Percentiles rank a stretch among this genome's conserved stretches.
Evolutionary conservation across 92 coral and sea anemone genomes (phyloP).

Genomic region (Palythoa caribaeorum): DNA sequence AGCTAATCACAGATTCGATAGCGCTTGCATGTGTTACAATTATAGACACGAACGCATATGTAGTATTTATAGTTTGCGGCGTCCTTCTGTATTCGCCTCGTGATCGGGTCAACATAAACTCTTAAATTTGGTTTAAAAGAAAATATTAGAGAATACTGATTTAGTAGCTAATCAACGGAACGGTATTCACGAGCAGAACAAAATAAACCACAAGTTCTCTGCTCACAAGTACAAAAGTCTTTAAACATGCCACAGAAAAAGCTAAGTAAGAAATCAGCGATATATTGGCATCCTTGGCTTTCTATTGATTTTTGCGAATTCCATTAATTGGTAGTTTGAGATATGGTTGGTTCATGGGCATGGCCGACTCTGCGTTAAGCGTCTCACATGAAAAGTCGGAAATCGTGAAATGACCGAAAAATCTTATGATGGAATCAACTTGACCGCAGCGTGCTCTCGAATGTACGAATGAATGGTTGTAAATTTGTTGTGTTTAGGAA

Average conservation of each 20-base stretch:
- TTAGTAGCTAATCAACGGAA: not conserved
- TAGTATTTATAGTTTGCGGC: conserved; percentile 49
- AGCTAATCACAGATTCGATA: conserved; percentile 50
- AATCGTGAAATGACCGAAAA: conserved; percentile 15
- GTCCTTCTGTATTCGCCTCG: conserved; percentile 35
- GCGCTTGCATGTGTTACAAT: conserved; percentile 55
- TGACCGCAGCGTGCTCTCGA: conserved; percentile 4
- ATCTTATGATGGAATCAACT: not conserved
- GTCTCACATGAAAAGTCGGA: not conserved
- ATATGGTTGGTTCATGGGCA: not conserved
- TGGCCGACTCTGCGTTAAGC: not conserved
- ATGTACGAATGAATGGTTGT: conserved; percentile 14
- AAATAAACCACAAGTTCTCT: not conserved
- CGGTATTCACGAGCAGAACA: not conserved
- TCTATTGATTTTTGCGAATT: conserved; percentile 1
- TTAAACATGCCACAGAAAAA: not conserved
- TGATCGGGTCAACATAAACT: conserved; percentile 36
- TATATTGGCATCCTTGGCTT: conserved; percentile 6
- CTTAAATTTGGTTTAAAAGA: conserved; percentile 19
- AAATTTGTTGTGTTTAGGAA: not conserved
- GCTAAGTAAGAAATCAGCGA: conserved; percentile 1
- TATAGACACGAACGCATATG: conserved; percentile 51
- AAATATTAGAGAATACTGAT: conserved; percentile 14
- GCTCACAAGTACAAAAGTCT: not conserved
- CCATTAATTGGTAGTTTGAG: not conserved